phyloP scores from a whole-genome alignment of 2,888 invertebrate species.

The Nesidiocoris tenuis region DNA sequence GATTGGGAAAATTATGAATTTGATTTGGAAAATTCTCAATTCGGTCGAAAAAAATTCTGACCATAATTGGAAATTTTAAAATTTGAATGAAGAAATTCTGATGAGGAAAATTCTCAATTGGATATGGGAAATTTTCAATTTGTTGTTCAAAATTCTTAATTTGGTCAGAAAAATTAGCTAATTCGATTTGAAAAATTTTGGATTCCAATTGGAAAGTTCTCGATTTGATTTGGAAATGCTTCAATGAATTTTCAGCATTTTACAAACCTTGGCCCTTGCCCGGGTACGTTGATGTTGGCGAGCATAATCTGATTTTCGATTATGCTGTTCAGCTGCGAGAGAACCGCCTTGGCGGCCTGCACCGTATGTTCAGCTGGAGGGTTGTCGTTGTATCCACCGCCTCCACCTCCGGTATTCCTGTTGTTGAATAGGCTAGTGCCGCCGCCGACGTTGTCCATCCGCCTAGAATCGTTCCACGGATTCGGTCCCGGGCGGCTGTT shows the following conservation, averaged over 20 bases:
- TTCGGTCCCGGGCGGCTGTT: background rate
- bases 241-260: background rate
- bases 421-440: background rate
- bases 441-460: background rate
- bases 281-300: slow-evolving; percentile 10
- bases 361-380: slow-evolving; percentile 23
- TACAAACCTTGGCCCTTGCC: background rate
- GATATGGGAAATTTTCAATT: no score
- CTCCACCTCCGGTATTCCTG: background rate
- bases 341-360: slow-evolving; percentile 27
- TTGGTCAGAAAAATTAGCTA: no score
- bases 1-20: background rate
- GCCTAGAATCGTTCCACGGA: slow-evolving; percentile 10
- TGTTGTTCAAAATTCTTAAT: no score
- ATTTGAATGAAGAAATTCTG: no score
- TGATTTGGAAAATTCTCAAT: no score
- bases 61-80: no score
- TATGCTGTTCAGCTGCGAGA: slow-evolving; percentile 29
- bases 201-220: no score
- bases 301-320: slow-evolving; percentile 34
- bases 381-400: background rate
- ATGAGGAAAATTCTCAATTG: no score
- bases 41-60: no score
- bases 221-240: no score
- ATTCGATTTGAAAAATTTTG: no score